Base-by-base conservation (phyloP, 2,888 invertebrate genomes). In the Apamea sordens region DNA sequence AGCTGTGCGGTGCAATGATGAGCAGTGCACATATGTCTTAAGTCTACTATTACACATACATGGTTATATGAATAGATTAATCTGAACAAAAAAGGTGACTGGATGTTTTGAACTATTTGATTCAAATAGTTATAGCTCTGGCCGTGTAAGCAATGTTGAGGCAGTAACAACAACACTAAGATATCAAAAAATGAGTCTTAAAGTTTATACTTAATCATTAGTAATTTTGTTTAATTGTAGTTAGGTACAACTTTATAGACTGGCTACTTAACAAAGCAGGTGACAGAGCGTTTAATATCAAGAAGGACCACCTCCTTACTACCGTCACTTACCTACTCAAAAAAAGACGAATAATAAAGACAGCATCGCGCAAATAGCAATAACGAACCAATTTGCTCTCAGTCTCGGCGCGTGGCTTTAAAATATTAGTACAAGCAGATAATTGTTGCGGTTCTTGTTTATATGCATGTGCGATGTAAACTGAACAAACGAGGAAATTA, bases 401-500 rank as follows among this genome's bases (percentile, higher is more conserved):
- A 67, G 59, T n/a, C 59, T 61, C 36, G 44, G 21, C 15, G n/a
- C 18, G 47, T 21, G 10, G 10, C 13, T 61, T 73, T 73, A 53
- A 80, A 80, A 63, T 76, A 83, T 83, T 61, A 65, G 18, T 53
- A 53, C 21, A 50, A 59, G 65, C 78, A 77, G 65, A 61, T 83
- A 83, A 77, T 83, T 61, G 70, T 67, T 83, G 65, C 70, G 53
- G 78, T 81, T 71, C 81, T 65, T n/a, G 44, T 83, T 69, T 70
- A 70, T 65, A 61, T 59, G 41, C 50, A 50, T 56, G 41, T 28
- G 36, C 7, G n/a, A 44, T 71, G 84, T 47, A 47, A 61, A 71
- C 53, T 64, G 59, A 83, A 59, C 70, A n/a, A 61, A 77, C 79
- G n/a, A 28, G 53, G 65, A 77, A 83, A 81, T 81, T 65, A 83